Evolutionary conservation across 2,113 vertebrate genomes (phyloP).

Genomic region (Heloderma charlesbogerti): DNA sequence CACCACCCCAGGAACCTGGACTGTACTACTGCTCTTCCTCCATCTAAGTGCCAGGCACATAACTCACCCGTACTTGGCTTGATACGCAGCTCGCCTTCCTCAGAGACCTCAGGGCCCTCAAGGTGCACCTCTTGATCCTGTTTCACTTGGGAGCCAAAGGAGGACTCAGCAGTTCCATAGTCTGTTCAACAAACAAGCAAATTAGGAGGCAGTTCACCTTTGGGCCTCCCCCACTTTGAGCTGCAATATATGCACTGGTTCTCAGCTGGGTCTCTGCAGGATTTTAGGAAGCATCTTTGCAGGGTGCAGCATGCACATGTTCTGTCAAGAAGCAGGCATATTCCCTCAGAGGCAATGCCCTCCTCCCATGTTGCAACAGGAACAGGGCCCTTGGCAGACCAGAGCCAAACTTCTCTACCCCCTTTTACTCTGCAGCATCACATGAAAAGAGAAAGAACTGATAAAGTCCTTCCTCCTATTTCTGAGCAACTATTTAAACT

Average conservation of each 20-base stretch:
- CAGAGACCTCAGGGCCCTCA: background rate
- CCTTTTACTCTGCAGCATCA: background rate
- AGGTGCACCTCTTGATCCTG: background rate
- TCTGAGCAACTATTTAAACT: background rate
- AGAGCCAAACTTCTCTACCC: background rate
- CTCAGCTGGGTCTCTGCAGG: background rate
- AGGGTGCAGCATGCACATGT: background rate
- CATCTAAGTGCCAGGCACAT: background rate
- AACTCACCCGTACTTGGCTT: constrained; percentile 45
- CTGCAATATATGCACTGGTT: too few relatives aligned
- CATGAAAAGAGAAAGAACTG: background rate
- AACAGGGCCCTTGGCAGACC: background rate
- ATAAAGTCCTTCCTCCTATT: too few relatives aligned
- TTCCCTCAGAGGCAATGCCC: background rate
- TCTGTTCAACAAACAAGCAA: background rate
- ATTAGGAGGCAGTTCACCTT: background rate
- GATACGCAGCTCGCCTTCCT: background rate
- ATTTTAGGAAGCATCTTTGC: background rate
- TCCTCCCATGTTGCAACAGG: background rate
- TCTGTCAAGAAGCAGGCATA: too few relatives aligned
- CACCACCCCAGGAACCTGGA: background rate
- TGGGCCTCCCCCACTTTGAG: background rate
- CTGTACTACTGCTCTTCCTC: background rate
- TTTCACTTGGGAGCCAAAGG: background rate
- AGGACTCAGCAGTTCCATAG: background rate